Conservation (phyloP, 2,113 vertebrate species). For the Pongo pygmaeus region DNA sequence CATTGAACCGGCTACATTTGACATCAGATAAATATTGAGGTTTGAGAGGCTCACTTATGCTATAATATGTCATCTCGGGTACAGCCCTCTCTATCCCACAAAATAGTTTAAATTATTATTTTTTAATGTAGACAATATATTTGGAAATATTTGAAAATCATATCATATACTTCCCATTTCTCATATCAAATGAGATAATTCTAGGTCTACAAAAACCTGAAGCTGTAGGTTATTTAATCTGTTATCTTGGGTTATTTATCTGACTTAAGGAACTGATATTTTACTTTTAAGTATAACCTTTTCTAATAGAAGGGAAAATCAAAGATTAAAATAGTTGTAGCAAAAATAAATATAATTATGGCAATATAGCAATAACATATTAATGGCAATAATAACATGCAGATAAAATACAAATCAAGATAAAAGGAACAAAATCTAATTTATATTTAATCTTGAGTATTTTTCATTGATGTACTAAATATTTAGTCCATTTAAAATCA, state of each 20-base stretch:
- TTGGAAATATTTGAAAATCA: not conserved
- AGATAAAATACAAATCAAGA: not conserved
- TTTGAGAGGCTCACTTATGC: slow-evolving; percentile 29
- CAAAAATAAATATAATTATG: not conserved
- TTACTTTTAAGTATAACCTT: not conserved
- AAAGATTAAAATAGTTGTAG: not conserved
- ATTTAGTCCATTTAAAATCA: slow-evolving; percentile 7
- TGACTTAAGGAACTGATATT: not conserved
- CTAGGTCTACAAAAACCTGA: not conserved
- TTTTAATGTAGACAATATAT: slow-evolving; percentile 6
- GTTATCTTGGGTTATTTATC: not conserved
- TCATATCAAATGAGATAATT: not conserved
- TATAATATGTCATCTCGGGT: not conserved
- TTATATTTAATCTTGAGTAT: not conserved
- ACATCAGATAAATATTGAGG: slow-evolving; percentile 63
- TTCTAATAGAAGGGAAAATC: not conserved
- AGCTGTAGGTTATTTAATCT: not conserved
- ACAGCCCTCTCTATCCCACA: not conserved
- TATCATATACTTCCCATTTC: not conserved
- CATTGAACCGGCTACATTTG: slow-evolving; percentile 49
- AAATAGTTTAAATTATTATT: not conserved
- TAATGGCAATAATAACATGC: not conserved
- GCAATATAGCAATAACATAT: not conserved
- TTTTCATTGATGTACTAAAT: not conserved
- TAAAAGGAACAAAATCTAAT: not conserved